A percentile compares a stretch with the other conserved stretches of the same genome.
phyloP scores from a whole-genome alignment of 2,888 invertebrate genomes.

The Sepiola atlantica region DNA sequence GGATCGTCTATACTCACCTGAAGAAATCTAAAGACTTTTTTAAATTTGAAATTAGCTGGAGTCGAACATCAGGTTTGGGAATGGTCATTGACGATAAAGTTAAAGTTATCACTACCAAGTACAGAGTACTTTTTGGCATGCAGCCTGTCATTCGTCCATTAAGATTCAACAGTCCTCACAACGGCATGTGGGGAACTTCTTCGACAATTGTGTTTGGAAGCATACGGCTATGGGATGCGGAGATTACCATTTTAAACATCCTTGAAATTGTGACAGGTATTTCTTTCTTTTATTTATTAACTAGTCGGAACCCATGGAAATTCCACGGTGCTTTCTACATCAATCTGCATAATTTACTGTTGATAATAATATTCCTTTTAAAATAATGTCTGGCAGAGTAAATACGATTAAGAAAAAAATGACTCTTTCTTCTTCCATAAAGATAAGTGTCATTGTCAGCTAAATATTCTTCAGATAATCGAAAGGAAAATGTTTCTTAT shows the following conservation, averaged over 20 bases:
- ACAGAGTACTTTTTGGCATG: background rate
- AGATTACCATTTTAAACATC: background rate
- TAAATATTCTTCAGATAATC: no score
- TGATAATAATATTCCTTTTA: no score
- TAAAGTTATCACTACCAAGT: background rate
- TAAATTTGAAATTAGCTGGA: conserved; percentile 38
- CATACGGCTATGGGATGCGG: background rate
- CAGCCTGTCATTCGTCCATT: background rate
- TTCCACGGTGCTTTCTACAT: no score
- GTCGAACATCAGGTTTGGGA: conserved; percentile 32
- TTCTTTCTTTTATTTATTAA: no score
- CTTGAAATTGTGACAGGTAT: conserved; percentile 44
- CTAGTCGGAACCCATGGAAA: no score
- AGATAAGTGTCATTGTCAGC: no score
- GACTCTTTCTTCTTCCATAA: no score
- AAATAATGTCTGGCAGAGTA: no score
- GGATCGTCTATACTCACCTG: conserved; percentile 48
- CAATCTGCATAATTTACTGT: no score
- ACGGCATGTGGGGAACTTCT: background rate
- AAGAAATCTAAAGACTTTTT: background rate
- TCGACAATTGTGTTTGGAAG: conserved; percentile 32
- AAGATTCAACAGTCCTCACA: background rate
- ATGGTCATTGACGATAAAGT: background rate
- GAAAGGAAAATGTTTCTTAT: no score
- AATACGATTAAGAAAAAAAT: no score